Evolutionary conservation across 2,797 vertebrate genomes (phyloP).

Genomic region (Stomatorhinus walkeri): DNA sequence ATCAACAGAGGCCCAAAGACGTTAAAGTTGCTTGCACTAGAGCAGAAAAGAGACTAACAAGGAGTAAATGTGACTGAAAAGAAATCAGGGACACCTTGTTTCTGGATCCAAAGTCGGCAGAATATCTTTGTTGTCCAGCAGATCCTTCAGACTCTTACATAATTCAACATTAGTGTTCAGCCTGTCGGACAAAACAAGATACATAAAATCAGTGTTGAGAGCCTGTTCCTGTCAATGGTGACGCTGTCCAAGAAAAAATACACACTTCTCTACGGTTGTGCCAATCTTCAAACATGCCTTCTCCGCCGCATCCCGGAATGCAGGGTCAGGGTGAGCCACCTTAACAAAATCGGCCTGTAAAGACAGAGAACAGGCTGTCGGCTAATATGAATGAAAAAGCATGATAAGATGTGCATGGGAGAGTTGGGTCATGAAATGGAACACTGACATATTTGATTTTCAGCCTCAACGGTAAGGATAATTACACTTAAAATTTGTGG

Average conservation of each 20-base stretch:
- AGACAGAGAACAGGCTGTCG: neutral
- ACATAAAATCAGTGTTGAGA: neutral
- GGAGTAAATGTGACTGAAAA: neutral
- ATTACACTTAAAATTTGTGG: neutral
- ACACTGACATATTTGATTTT: neutral
- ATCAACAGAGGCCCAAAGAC: neutral
- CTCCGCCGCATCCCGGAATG: slow-evolving; percentile 84
- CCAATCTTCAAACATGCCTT: slow-evolving; percentile 86
- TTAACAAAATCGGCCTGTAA: slow-evolving; percentile 92
- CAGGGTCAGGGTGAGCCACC: slow-evolving; percentile 83
- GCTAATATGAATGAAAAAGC: neutral
- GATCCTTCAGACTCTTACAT: slow-evolving; percentile 75
- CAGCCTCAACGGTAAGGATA: neutral
- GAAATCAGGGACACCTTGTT: slow-evolving; percentile 66
- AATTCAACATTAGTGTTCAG: slow-evolving; percentile 92
- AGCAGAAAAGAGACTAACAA: neutral
- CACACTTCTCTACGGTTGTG: slow-evolving; percentile 90
- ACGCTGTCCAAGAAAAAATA: neutral
- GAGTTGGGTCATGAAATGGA: neutral
- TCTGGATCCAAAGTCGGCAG: slow-evolving; percentile 77
- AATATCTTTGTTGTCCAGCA: slow-evolving; percentile 68
- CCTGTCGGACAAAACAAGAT: slow-evolving; percentile 50
- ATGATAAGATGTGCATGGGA: neutral
- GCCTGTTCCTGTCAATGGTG: neutral
- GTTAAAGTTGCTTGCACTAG: neutral